phyloP scores from a whole-genome alignment of 2,888 invertebrate species.

The Noctua comes region DNA sequence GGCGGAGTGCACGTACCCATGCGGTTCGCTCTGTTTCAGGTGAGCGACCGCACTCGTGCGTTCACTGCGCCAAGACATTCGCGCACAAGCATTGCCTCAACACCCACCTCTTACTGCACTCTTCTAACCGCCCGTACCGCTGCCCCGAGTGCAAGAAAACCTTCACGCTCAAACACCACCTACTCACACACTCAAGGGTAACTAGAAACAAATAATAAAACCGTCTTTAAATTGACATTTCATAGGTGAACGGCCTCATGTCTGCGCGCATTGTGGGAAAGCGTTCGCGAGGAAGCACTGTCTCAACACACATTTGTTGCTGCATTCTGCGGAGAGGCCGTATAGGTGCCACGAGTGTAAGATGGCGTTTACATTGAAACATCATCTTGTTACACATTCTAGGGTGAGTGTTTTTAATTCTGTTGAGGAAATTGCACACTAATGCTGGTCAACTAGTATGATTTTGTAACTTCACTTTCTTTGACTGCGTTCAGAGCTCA shows the following conservation, averaged over 20 bases:
- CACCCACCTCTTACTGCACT: slow-evolving; percentile 94
- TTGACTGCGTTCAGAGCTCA: not conserved
- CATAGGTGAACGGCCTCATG: slow-evolving; percentile 93
- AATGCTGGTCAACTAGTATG: not conserved
- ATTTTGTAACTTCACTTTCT: not conserved
- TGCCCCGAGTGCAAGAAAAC: slow-evolving; percentile 95
- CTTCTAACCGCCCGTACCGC: slow-evolving; percentile 94
- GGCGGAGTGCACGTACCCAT: slow-evolving; percentile 63
- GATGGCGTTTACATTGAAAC: slow-evolving; percentile 96
- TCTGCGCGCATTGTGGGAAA: slow-evolving; percentile 95
- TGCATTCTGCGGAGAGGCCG: slow-evolving; percentile 95
- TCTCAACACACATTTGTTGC: slow-evolving; percentile 94
- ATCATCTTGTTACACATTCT: slow-evolving; percentile 95
- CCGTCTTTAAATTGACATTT: slow-evolving; percentile 67
- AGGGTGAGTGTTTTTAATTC: slow-evolving; percentile 87
- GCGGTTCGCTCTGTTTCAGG: slow-evolving; percentile 85
- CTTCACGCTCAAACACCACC: slow-evolving; percentile 95
- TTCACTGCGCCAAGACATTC: slow-evolving; percentile 94
- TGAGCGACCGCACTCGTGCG: slow-evolving; percentile 93
- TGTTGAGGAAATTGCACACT: not conserved
- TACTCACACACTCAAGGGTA: slow-evolving; percentile 94
- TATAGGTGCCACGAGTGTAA: slow-evolving; percentile 96
- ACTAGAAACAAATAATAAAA: slow-evolving; percentile 70
- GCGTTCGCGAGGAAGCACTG: slow-evolving; percentile 96
- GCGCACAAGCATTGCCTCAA: slow-evolving; percentile 95